Base-by-base conservation (phyloP, 2,888 invertebrate genomes). In the Melinopterus prodromus region DNA sequence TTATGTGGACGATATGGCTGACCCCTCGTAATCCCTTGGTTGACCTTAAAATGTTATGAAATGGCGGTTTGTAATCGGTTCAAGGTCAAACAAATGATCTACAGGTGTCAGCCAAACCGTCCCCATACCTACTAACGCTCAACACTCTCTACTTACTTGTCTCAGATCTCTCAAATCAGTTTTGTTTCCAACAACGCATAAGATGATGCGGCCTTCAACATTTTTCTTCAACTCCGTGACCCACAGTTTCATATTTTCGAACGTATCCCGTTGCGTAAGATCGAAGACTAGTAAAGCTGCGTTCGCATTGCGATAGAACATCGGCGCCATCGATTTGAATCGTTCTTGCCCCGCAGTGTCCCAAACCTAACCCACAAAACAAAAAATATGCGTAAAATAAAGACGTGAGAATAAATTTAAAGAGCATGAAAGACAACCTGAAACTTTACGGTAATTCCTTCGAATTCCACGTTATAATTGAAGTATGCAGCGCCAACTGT, bases 291-390 rank as follows among this genome's bases (percentile, higher is more conserved):
- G 90, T 76, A 98, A 91, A 0, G 98, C 98, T 0, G 96, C 97
- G 88, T 97, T 97, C 0, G 97, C 95, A 87, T 97, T 97, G 77
- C 98, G 91, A 88, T 98, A 98, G 88, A 98, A 98, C 96, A 98
- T 97, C 6, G 98, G 98, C 0, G 97, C 97, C 94, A 98, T 97
- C 0, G 98, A 95, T 81, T 95, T 92, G 88, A 97, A 98, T 77
- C 96, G 88, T 88, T 97, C 97, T 87, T 97, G 96, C 0, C 97
- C 97, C 0, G 97, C 96, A 0, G 97, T 97, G 88, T 97, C 97
- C 97, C 97, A 97, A 4, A 97, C 94, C 93, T 96, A 89, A 6
- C 90, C 85, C 81, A 87, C 26, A 26, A n/a, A n/a, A 72, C 36
- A 26, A 26, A 72, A 16, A 72, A 77, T 38, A 6, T 15, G 6